Evolutionary conservation across 2,797 vertebrate species (phyloP).

Genomic region (Todus mexicanus): DNA sequence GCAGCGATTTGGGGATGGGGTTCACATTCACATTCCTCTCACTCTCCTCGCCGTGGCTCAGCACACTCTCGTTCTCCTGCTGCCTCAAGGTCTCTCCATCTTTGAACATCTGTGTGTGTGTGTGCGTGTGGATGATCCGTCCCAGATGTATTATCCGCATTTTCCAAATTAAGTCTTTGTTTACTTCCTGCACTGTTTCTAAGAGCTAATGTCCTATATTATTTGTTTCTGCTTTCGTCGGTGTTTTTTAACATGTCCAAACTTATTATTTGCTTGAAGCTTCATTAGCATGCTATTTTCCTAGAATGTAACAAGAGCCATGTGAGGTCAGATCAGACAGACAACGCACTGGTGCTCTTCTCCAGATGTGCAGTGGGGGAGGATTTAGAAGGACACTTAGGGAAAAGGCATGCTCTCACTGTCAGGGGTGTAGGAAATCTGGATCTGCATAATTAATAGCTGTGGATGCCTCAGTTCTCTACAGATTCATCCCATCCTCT

Average conservation of each 20-base stretch:
- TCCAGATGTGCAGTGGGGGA: fast-evolving
- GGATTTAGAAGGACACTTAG: neutral
- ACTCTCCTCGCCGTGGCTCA: neutral
- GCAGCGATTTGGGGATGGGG: fast-evolving
- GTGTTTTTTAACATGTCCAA: neutral
- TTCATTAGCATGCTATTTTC: neutral
- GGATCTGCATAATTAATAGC: neutral
- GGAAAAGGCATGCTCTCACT: neutral
- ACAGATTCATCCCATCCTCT: neutral
- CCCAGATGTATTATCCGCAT: constrained; percentile 6
- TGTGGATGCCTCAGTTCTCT: neutral
- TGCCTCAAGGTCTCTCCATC: neutral
- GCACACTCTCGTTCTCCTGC: neutral
- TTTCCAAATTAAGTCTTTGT: constrained; percentile 39
- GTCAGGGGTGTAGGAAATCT: neutral
- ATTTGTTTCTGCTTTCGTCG: neutral
- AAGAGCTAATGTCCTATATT: neutral
- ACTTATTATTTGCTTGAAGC: neutral
- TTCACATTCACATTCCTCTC: neutral
- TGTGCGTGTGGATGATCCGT: neutral
- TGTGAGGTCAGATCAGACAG: neutral
- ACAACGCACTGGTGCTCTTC: fast-evolving
- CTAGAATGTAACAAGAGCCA: neutral
- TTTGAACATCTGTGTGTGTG: neutral
- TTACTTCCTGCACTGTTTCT: constrained; percentile 26